A percentile compares a stretch with the other conserved stretches of the same genome.
phyloP scores from a whole-genome alignment of 2,888 invertebrate species.

The Orthosia gracilis region DNA sequence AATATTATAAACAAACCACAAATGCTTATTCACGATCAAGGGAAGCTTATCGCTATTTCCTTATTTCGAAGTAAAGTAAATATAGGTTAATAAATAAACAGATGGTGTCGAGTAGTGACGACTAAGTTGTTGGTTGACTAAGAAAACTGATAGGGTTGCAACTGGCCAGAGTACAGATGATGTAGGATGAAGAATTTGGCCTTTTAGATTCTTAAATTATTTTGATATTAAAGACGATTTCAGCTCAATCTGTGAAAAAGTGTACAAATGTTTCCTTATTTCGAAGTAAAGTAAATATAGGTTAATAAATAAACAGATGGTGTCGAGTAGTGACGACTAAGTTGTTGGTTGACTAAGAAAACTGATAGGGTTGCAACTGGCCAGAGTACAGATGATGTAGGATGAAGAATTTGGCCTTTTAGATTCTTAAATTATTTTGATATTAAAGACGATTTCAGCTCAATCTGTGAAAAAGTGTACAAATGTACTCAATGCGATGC shows the following conservation, averaged over 20 bases:
- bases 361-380: conserved; percentile 28
- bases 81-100: conserved; percentile 29
- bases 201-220: conserved; percentile 6
- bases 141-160: conserved; percentile 31
- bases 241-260: too few relatives aligned
- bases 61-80: conserved; percentile 48
- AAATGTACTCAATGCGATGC: too few relatives aligned
- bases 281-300: conserved; percentile 47
- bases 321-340: conserved; percentile 23
- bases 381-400: not conserved
- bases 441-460: too few relatives aligned
- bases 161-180: not conserved
- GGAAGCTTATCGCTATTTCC: conserved; percentile 35
- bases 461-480: too few relatives aligned
- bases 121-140: conserved; percentile 34
- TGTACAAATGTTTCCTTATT: conserved; percentile 54
- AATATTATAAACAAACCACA: not conserved
- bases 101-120: conserved; percentile 19
- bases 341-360: conserved; percentile 27
- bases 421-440: too few relatives aligned
- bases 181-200: not conserved
- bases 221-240: too few relatives aligned
- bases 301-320: conserved; percentile 22
- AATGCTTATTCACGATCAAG: conserved; percentile 28
- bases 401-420: not conserved